A percentile compares a stretch with the other conserved stretches of the same genome.
phyloP scores from a whole-genome alignment of 1,140 invertebrate species.

The Atta colombica region DNA sequence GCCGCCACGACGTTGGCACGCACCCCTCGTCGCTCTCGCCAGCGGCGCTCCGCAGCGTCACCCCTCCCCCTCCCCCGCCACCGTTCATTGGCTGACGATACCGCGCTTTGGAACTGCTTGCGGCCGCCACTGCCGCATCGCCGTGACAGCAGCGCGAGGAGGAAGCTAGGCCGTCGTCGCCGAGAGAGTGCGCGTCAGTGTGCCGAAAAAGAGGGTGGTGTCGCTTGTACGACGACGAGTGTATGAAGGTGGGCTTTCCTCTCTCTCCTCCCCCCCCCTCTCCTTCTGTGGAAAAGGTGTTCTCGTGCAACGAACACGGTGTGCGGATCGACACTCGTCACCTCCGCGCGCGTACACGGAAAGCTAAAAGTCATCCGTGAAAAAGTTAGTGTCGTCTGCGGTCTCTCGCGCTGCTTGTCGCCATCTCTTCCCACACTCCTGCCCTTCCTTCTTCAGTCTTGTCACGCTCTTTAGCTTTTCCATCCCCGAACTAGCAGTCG shows the following conservation, averaged over 20 bases:
- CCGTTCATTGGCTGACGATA: slow-evolving; percentile 74
- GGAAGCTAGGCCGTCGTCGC: slow-evolving; percentile 47
- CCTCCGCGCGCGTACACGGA: neutral
- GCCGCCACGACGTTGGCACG: slow-evolving; percentile 43
- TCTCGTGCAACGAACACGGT: neutral
- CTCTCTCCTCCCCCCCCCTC: neutral
- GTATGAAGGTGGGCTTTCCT: neutral
- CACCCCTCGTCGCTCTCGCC: slow-evolving; percentile 58
- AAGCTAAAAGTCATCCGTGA: neutral
- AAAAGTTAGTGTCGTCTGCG: neutral
- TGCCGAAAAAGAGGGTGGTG: slow-evolving; percentile 48
- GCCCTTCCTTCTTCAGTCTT: neutral
- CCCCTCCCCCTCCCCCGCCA: slow-evolving; percentile 57
- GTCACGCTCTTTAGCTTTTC: neutral
- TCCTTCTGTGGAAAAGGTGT: neutral
- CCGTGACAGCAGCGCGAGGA: slow-evolving; percentile 41
- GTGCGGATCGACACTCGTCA: slow-evolving; percentile 11
- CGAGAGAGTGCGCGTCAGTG: slow-evolving; percentile 51
- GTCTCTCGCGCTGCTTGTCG: slow-evolving; percentile 27
- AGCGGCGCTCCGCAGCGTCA: slow-evolving; percentile 55
- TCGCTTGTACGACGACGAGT: slow-evolving; percentile 15
- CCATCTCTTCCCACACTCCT: slow-evolving; percentile 20
- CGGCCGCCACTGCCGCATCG: slow-evolving; percentile 20
- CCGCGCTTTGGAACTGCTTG: slow-evolving; percentile 64
- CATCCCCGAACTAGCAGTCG: slow-evolving; percentile 33